These are phyloP conservation scores for Odontomyia ornata DNA, from an alignment of 2,888 invertebrate species.

Conservation along the genomic window DNA sequence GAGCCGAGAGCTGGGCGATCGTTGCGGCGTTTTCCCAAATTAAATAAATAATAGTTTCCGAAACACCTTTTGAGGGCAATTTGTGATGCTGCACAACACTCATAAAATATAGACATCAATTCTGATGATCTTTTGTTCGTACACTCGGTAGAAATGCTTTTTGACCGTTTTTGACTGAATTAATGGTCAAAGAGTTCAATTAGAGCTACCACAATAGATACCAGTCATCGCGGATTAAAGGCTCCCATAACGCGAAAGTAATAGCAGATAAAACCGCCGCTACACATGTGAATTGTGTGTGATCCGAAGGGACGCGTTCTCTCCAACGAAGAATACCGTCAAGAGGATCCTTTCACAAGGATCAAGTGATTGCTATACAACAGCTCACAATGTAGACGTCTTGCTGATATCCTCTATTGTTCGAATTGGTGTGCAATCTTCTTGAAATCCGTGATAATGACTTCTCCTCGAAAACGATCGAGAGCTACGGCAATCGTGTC, in stretches of 20 bases:
- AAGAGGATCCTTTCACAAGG: neutral
- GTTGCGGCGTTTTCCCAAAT: conserved; percentile 52
- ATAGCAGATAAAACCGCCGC: too few relatives aligned
- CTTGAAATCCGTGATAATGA: conserved; percentile 36
- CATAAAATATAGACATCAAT: conserved; percentile 51
- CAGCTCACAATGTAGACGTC: conserved; percentile 8
- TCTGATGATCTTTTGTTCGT: conserved; percentile 23
- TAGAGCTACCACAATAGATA: too few relatives aligned
- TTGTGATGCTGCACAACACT: conserved; percentile 49
- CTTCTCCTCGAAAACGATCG: conserved; percentile 26
- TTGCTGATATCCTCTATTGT: conserved; percentile 36
- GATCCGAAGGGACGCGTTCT: neutral
- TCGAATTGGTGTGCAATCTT: conserved; percentile 21
- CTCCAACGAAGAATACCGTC: neutral
- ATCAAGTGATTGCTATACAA: neutral
- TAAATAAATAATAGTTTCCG: conserved; percentile 55
- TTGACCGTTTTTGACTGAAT: neutral
- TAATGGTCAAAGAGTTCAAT: too few relatives aligned
- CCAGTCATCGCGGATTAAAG: too few relatives aligned
- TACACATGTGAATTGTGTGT: too few relatives aligned
- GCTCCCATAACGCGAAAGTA: too few relatives aligned
- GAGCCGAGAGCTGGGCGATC: conserved; percentile 27
- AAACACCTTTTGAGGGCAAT: conserved; percentile 53
- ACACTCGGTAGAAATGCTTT: neutral
- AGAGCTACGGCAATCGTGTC: conserved; percentile 1